Evolutionary conservation across 1,140 invertebrate genomes (phyloP).

Genomic region (Radopholus similis): DNA sequence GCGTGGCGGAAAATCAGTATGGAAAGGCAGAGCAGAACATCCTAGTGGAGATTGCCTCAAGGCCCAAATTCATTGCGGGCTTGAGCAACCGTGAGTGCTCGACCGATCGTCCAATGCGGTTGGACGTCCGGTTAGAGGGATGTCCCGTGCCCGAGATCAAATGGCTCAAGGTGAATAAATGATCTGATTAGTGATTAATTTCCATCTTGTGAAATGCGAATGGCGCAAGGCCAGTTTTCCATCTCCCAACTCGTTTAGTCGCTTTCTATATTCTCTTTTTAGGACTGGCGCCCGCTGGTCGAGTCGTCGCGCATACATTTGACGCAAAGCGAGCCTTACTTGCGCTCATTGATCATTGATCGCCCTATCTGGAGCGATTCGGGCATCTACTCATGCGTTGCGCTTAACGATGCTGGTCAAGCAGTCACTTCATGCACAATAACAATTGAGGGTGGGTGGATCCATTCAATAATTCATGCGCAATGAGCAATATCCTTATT

Average conservation of each 20-base stretch:
- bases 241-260: too few relatives aligned
- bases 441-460: constrained; percentile 79
- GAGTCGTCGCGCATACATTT: constrained; percentile 77
- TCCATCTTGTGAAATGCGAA: constrained; percentile 17
- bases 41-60: constrained; percentile 64
- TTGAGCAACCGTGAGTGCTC: constrained; percentile 73
- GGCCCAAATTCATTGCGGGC: constrained; percentile 80
- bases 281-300: constrained; percentile 82
- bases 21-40: constrained; percentile 59
- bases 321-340: constrained; percentile 77
- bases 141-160: constrained; percentile 88
- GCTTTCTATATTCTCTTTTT: too few relatives aligned
- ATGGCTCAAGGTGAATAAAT: constrained; percentile 74
- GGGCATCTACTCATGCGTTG: constrained; percentile 86
- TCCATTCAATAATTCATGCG: constrained; percentile 2
- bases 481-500: constrained; percentile 35
- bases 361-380: constrained; percentile 82
- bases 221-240: constrained; percentile 20
- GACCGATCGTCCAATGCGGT: constrained; percentile 68
- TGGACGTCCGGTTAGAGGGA: constrained; percentile 81
- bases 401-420: constrained; percentile 83
- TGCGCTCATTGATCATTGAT: constrained; percentile 74
- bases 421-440: constrained; percentile 83
- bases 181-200: neutral
- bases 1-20: constrained; percentile 56